A percentile compares a stretch with the other conserved stretches of the same genome.
phyloP scores from a whole-genome alignment of 2,113 vertebrate species.

The Sterrhoptilus dennistouni region DNA sequence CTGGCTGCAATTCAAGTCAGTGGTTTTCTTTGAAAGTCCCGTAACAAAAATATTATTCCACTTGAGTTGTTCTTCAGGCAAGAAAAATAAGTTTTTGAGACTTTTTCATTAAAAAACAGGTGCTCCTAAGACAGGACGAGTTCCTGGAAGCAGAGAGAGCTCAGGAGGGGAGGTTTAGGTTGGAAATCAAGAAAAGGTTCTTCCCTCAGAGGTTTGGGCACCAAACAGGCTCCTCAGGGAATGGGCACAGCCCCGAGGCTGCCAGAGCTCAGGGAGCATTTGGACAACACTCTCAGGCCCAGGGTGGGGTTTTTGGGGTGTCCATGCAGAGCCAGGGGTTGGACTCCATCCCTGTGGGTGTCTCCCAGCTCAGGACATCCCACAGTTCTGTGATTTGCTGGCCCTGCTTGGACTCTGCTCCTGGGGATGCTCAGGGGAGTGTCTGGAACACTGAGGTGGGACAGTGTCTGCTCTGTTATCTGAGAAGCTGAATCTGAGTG shows the following conservation, averaged over 20 bases:
- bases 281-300: rapidly evolving
- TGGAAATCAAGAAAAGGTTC: neutral
- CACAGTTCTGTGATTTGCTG: neutral
- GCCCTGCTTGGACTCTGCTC: neutral
- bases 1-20: neutral
- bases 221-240: neutral
- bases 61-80: neutral
- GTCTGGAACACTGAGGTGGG: neutral
- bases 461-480: neutral
- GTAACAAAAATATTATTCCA: neutral
- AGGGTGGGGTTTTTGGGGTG: neutral
- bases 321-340: neutral
- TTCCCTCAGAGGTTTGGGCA: neutral
- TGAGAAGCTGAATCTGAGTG: neutral
- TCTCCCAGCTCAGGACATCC: neutral
- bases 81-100: neutral
- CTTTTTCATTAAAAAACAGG: neutral
- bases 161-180: neutral
- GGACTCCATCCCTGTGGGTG: neutral
- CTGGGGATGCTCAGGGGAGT: neutral
- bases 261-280: neutral
- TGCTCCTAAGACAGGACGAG: rapidly evolving
- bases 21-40: neutral
- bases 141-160: neutral
- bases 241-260: neutral